phyloP scores from a whole-genome alignment of 2,797 vertebrate species.

The Catharus ustulatus region DNA sequence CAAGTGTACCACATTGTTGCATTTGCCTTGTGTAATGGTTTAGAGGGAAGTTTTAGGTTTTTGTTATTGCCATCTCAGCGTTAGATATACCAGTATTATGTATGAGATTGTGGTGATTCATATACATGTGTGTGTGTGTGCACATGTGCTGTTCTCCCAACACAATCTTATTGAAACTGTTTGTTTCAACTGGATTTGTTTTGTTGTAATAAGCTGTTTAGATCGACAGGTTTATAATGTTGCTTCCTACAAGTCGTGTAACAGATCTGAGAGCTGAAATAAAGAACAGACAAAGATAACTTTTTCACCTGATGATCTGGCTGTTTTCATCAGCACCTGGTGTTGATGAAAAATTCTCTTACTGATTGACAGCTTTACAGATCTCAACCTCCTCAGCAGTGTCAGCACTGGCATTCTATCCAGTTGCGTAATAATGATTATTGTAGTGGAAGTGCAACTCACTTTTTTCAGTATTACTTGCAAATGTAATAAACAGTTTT shows the following conservation, averaged over 20 bases:
- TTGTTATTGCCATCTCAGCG: not conserved
- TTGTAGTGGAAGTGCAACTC: not conserved
- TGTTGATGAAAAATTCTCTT: not conserved
- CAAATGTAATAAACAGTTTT: not conserved
- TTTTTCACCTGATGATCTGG: not conserved
- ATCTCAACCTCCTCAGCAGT: not conserved
- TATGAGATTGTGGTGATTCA: not conserved
- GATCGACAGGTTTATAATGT: not conserved
- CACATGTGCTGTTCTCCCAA: not conserved
- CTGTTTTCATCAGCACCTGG: not conserved
- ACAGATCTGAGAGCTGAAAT: no score
- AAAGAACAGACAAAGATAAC: no score
- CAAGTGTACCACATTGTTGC: not conserved
- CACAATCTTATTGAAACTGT: not conserved
- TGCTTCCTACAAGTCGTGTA: no score
- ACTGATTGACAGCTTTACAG: not conserved
- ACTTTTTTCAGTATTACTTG: not conserved
- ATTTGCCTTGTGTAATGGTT: not conserved
- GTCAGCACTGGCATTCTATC: not conserved
- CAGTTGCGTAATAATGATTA: not conserved
- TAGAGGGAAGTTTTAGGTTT: not conserved
- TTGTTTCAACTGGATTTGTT: not conserved
- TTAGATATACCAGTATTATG: not conserved
- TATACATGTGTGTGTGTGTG: rapidly evolving
- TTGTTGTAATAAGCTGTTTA: not conserved